Conservation (phyloP, 2,113 vertebrate species). For the Epinephelus fuscoguttatus region DNA sequence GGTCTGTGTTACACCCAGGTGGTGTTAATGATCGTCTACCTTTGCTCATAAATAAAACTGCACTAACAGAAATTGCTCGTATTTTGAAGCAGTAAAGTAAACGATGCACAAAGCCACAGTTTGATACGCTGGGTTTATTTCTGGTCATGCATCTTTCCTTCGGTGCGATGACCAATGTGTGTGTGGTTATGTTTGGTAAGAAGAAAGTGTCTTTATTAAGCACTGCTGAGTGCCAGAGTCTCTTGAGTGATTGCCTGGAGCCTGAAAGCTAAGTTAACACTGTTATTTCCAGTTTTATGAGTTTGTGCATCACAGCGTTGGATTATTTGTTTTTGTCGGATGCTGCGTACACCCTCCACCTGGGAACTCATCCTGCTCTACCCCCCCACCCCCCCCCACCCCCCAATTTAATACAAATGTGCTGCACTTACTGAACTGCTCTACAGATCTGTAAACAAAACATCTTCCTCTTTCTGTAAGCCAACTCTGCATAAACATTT, state of each 20-base stretch:
- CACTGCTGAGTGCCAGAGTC: constrained; percentile 2
- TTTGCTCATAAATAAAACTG: constrained; percentile 37
- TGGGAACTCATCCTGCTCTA: constrained; percentile 17
- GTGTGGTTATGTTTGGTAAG: constrained; percentile 1
- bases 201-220: background rate
- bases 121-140: background rate
- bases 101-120: background rate
- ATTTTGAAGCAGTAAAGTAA: constrained; percentile 7
- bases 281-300: constrained; percentile 34
- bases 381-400: too few relatives aligned
- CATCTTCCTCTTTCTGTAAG: background rate
- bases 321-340: constrained; percentile 47
- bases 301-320: constrained; percentile 8
- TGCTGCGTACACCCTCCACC: constrained; percentile 6
- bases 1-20: constrained; percentile 31
- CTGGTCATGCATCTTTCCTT: constrained; percentile 1
- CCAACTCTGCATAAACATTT: constrained; percentile 2
- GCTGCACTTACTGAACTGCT: constrained; percentile 15
- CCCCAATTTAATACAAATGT: constrained; percentile 7
- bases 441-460: constrained; percentile 23
- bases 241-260: constrained; percentile 14
- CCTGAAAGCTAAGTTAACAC: constrained; percentile 18
- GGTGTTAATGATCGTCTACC: constrained; percentile 37
- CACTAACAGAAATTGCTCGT: constrained; percentile 24
- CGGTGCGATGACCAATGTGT: background rate